phyloP scores from a whole-genome alignment of 2,113 vertebrate genomes.

The Crotophaga sulcirostris region DNA sequence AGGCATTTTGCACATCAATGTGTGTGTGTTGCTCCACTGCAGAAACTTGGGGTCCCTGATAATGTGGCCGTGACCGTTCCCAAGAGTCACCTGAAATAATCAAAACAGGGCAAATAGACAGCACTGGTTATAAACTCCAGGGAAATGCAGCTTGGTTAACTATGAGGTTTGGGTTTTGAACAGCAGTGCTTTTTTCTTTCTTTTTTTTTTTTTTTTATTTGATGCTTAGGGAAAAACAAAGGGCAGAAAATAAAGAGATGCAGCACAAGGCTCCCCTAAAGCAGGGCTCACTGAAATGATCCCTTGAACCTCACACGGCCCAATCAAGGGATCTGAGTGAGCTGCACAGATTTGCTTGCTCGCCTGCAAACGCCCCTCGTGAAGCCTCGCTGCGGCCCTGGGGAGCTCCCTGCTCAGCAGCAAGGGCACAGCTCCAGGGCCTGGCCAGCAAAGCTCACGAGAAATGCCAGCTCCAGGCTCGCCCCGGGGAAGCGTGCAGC shows the following conservation, averaged over 20 bases:
- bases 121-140: too few relatives aligned
- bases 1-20: not conserved
- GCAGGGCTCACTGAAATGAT: fast-evolving
- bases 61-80: fast-evolving
- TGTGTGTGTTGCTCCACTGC: fast-evolving
- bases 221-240: not conserved
- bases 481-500: fast-evolving
- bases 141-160: not conserved
- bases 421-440: fast-evolving
- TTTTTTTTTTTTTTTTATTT: not conserved
- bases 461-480: not conserved
- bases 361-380: not conserved
- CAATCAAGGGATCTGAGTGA: fast-evolving
- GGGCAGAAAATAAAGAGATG: not conserved
- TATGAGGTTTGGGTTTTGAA: fast-evolving
- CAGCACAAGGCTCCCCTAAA: not conserved
- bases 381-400: not conserved
- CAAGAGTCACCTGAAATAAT: not conserved
- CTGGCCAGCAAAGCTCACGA: fast-evolving
- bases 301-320: not conserved
- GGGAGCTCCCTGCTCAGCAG: not conserved
- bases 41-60: fast-evolving
- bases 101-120: fast-evolving
- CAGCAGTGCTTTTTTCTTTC: not conserved
- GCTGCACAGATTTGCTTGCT: not conserved